Evolutionary conservation across 2,888 invertebrate species (phyloP), one percentile per base, ranked within the genome.

Genomic region (Leuctra nigra): DNA sequence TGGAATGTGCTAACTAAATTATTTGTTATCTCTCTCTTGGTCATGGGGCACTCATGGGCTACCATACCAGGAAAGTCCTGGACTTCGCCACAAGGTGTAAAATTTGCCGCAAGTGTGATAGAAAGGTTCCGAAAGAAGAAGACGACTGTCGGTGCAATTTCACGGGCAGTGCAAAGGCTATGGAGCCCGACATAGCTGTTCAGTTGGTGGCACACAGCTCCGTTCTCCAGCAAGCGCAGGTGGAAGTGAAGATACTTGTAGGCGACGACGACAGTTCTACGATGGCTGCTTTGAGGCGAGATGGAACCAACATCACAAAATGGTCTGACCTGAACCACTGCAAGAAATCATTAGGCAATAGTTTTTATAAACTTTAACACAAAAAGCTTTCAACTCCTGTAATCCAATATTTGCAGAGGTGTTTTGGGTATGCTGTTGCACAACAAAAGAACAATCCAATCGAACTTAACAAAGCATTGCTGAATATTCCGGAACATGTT

Each of bases 121-220:
- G 36, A 1, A 62, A 63, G 6, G 58, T 61, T 39, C 6, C 36
- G 1, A 61, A 61, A 61, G 23, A 33, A 1, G 61, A 64, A 35
- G 66, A 67, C 52, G 65, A 66, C 47, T 66, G 66, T 41, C 58
- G 66, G 6, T 22, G 58, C 47, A 66, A 66, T 48, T 66, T 65
- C 44, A 7, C 35, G 6, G 66, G 64, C 4, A 67, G 67, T 54
- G 65, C 66, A 0, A 66, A 68, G 58, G 64, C 65, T 0, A 67
- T 67, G 66, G 65, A 67, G 54, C 53, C 66, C n/a, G 55, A 63
- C 54, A 63, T 61, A 6, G 65, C 62, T 4, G 62, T 59, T 11
- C 24, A 61, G 38, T 23, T 66, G 16, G 53, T 62, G 7, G 63
- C 61, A 53, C 41, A 56, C 3, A 65, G 64, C 50, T 44, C 16